Evolutionary conservation across 1,140 invertebrate genomes (phyloP).

Genomic region (Conus ventricosus): DNA sequence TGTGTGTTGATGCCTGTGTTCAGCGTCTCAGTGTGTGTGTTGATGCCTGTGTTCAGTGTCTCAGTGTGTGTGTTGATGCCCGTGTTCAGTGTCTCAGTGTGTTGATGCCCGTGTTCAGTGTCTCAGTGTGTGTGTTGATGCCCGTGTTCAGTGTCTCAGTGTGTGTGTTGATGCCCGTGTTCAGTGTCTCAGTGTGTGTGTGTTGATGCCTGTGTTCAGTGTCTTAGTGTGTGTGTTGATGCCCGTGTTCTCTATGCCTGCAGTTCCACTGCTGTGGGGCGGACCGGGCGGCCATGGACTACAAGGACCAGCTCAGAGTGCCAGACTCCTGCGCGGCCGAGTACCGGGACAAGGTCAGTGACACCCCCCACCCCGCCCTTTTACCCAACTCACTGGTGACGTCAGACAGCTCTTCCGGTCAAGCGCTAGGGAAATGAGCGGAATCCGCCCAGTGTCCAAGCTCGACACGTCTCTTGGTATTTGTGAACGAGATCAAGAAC

Average conservation of each 20-base stretch:
- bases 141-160: background rate
- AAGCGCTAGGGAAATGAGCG: too few relatives aligned
- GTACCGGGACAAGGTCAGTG: slow-evolving; percentile 37
- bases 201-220: background rate
- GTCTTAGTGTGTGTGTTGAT: background rate
- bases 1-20: background rate
- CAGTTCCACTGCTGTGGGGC: slow-evolving; percentile 71
- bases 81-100: too few relatives aligned
- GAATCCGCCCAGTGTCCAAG: too few relatives aligned
- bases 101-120: too few relatives aligned
- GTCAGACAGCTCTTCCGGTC: too few relatives aligned
- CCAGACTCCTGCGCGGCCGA: slow-evolving; percentile 38
- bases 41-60: too few relatives aligned
- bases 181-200: slow-evolving; percentile 1
- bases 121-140: background rate
- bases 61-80: too few relatives aligned
- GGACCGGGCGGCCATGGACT: slow-evolving; percentile 51
- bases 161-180: background rate
- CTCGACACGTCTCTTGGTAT: too few relatives aligned
- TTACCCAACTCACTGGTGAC: background rate
- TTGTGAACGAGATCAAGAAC: too few relatives aligned
- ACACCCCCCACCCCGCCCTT: too few relatives aligned
- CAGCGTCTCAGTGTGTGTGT: background rate
- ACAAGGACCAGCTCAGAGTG: slow-evolving; percentile 19
- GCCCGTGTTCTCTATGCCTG: slow-evolving; percentile 24